phyloP scores from a whole-genome alignment of 30 jellyfish, hydroid and myxozoan genomes.

The Hydra vulgaris region DNA sequence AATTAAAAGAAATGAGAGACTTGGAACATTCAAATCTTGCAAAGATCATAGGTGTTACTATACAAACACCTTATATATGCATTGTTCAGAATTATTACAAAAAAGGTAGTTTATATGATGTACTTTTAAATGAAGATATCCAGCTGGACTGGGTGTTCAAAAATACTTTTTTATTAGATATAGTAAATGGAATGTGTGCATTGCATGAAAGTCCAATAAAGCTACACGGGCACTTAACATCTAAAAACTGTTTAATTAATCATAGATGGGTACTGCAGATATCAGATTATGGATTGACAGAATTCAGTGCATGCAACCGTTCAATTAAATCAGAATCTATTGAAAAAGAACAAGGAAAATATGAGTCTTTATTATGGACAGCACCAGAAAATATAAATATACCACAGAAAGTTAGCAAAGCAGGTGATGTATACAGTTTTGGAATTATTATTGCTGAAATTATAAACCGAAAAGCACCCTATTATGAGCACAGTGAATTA shows the following conservation, averaged over 20 bases:
- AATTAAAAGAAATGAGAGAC: conserved; percentile 33
- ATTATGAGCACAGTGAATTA: conserved; percentile 23
- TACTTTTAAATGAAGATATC: conserved; percentile 20
- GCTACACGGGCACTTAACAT: conserved; percentile 37
- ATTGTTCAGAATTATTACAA: conserved; percentile 21
- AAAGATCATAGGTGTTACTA: conserved; percentile 19
- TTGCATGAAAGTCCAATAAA: conserved; percentile 41
- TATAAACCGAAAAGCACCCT: conserved; percentile 31
- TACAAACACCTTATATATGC: conserved; percentile 24
- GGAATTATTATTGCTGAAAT: conserved; percentile 35
- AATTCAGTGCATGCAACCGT: conserved; percentile 7
- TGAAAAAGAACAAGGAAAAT: conserved; percentile 20
- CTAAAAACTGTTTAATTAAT: conserved; percentile 29
- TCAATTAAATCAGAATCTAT: not conserved
- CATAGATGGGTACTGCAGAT: conserved; percentile 39
- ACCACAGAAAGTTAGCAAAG: conserved; percentile 8
- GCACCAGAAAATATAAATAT: conserved; percentile 36
- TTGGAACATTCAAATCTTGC: conserved; percentile 14
- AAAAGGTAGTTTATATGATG: conserved; percentile 40
- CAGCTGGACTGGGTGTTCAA: conserved; percentile 44
- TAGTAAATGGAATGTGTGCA: conserved; percentile 35
- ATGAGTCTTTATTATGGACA: conserved; percentile 30
- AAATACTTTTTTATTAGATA: conserved; percentile 22
- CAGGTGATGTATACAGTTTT: conserved; percentile 39
- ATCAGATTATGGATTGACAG: conserved; percentile 31